These are phyloP conservation scores for Araneus ventricosus DNA, from an alignment of 1,140 invertebrate genomes.

Conservation along the genomic window DNA sequence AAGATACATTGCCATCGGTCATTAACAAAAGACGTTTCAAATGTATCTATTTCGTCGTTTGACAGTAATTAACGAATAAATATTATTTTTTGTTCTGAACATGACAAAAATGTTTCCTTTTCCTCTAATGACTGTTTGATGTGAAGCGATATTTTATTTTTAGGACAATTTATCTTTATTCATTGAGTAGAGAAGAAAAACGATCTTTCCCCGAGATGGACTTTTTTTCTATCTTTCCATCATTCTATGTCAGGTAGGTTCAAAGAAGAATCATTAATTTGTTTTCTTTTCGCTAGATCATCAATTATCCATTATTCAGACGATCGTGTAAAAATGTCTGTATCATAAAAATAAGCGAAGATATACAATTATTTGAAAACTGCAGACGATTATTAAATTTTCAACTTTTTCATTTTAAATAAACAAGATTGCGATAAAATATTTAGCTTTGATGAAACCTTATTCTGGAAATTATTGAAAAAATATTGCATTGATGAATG, in stretches of 20 bases:
- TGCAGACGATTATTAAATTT: too few relatives aligned
- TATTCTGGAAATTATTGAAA: too few relatives aligned
- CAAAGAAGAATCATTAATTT: neutral
- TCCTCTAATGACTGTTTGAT: neutral
- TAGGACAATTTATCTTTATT: neutral
- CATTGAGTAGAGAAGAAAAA: neutral
- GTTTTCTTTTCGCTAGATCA: neutral
- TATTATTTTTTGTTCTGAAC: neutral
- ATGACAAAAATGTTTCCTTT: neutral
- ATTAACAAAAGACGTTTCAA: too few relatives aligned
- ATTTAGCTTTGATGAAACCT: too few relatives aligned
- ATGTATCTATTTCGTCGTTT: too few relatives aligned
- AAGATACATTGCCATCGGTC: too few relatives aligned
- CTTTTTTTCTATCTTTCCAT: neutral
- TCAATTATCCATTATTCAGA: conserved; percentile 1
- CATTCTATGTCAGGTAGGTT: neutral
- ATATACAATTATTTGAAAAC: too few relatives aligned
- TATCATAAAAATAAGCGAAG: neutral
- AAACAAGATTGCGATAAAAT: too few relatives aligned
- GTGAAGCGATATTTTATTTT: neutral
- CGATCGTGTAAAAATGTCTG: neutral
- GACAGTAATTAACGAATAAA: neutral
- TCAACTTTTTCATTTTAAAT: too few relatives aligned
- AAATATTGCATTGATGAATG: too few relatives aligned
- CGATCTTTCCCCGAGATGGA: neutral